Evolutionary conservation across 2,888 invertebrate genomes (phyloP).

Genomic region (Lasioglossum villosulum): DNA sequence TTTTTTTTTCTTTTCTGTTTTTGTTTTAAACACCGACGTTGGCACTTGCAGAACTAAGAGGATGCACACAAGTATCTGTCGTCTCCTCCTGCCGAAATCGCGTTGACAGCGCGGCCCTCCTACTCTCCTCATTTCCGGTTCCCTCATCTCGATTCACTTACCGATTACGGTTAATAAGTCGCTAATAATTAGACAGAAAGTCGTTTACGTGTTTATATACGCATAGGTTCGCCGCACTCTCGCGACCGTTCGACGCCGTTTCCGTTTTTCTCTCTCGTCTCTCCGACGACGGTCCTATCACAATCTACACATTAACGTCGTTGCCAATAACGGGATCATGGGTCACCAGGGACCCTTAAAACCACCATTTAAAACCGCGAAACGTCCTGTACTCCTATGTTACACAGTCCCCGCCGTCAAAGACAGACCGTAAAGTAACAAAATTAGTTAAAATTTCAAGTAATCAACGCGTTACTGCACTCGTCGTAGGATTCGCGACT

Average conservation of each 20-base stretch:
- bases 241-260: slow-evolving; percentile 2
- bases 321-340: slow-evolving; percentile 46
- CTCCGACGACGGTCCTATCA: slow-evolving; percentile 32
- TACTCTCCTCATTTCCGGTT: slow-evolving; percentile 6
- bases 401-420: slow-evolving; percentile 35
- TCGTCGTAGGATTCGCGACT: slow-evolving; percentile 36
- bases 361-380: slow-evolving; percentile 29
- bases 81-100: background rate
- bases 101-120: slow-evolving; percentile 6
- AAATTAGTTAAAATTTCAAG: slow-evolving; percentile 53
- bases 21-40: slow-evolving; percentile 44
- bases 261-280: background rate
- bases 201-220: slow-evolving; percentile 52
- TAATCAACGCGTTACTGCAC: slow-evolving; percentile 45
- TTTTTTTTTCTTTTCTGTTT: background rate
- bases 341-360: background rate
- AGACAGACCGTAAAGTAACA: slow-evolving; percentile 46
- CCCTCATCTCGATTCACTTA: slow-evolving; percentile 29
- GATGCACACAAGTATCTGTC: slow-evolving; percentile 37
- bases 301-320: slow-evolving; percentile 34
- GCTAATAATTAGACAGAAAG: slow-evolving; percentile 57
- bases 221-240: slow-evolving; percentile 20
- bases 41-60: slow-evolving; percentile 63
- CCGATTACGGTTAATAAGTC: slow-evolving; percentile 48
- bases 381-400: slow-evolving; percentile 33